phyloP scores from a whole-genome alignment of 2,797 vertebrate genomes.

The Yasuhikotakia modesta region DNA sequence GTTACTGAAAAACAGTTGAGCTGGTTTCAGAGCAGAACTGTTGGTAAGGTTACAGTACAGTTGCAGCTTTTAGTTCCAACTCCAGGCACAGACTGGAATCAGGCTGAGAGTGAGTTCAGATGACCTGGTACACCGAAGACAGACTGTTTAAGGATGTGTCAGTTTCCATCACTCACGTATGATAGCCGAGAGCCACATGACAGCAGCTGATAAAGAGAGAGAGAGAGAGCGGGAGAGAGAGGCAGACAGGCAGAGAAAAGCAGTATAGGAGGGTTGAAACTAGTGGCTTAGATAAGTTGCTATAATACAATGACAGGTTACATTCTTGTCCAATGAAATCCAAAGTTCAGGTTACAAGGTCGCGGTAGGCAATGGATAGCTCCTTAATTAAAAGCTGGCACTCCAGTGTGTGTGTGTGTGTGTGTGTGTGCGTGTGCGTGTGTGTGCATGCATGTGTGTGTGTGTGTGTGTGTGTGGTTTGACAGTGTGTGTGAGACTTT shows the following conservation, averaged over 20 bases:
- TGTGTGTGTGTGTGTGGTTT: constrained; percentile 2
- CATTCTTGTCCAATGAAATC: constrained; percentile 43
- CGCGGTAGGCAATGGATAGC: constrained; percentile 39
- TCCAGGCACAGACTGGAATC: constrained; percentile 26
- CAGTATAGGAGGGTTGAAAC: background rate
- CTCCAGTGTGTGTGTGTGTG: constrained; percentile 4
- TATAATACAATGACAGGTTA: constrained; percentile 31
- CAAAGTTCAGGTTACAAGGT: constrained; percentile 47
- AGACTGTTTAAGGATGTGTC: constrained; percentile 48
- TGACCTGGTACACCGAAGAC: constrained; percentile 37
- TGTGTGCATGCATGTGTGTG: constrained; percentile 28
- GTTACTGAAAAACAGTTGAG: background rate
- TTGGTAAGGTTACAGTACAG: background rate
- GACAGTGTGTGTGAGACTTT: constrained; percentile 47
- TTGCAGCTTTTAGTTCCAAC: constrained; percentile 18
- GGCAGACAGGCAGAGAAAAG: background rate
- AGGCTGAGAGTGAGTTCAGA: constrained; percentile 45
- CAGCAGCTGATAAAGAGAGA: constrained; percentile 25
- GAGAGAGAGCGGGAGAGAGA: constrained; percentile 5
- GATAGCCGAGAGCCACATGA: constrained; percentile 47
- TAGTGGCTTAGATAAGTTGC: constrained; percentile 43
- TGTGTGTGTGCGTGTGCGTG: constrained; percentile 17
- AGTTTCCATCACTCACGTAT: constrained; percentile 52
- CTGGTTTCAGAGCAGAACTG: background rate
- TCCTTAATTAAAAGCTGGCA: constrained; percentile 53